A percentile compares a stretch with the other conserved stretches of the same genome.
Evolutionary conservation across 1,140 invertebrate species (phyloP).

Genomic region (Saccostrea cuccullata): DNA sequence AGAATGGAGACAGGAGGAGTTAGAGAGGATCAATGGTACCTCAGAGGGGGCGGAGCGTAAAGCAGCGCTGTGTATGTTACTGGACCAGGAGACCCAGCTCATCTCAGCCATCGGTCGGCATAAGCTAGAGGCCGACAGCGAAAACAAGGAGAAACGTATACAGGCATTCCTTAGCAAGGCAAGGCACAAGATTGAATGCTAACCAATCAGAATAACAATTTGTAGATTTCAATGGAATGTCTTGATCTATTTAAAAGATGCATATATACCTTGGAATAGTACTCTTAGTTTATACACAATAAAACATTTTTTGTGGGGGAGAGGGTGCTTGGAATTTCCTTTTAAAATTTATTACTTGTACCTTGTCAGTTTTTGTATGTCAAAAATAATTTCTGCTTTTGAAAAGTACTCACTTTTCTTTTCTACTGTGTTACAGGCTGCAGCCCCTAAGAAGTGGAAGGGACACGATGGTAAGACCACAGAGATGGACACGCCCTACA

Average conservation of each 20-base stretch:
- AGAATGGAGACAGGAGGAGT: slow-evolving; percentile 78
- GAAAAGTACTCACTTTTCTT: not conserved
- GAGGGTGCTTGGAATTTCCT: no score
- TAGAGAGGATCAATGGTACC: slow-evolving; percentile 74
- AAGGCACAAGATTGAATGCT: not conserved
- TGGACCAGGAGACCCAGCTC: slow-evolving; percentile 79
- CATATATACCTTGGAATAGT: no score
- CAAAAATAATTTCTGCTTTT: no score
- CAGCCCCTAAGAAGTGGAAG: slow-evolving; percentile 77
- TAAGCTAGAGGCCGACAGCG: slow-evolving; percentile 74
- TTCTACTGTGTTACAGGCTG: slow-evolving; percentile 65
- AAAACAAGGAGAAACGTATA: slow-evolving; percentile 76
- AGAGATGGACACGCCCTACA: slow-evolving; percentile 78
- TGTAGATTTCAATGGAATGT: not conserved
- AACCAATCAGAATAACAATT: no score
- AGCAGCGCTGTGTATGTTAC: slow-evolving; percentile 77
- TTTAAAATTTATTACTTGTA: no score
- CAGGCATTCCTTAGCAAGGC: slow-evolving; percentile 78
- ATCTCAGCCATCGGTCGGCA: slow-evolving; percentile 78
- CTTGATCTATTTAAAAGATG: not conserved
- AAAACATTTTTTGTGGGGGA: no score
- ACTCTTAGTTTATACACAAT: no score
- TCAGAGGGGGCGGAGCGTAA: slow-evolving; percentile 77
- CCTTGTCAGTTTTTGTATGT: no score
- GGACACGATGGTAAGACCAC: slow-evolving; percentile 75